These are phyloP conservation scores for Aplodontia rufa DNA, from an alignment of 2,113 vertebrate species.

Conservation along the genomic window DNA sequence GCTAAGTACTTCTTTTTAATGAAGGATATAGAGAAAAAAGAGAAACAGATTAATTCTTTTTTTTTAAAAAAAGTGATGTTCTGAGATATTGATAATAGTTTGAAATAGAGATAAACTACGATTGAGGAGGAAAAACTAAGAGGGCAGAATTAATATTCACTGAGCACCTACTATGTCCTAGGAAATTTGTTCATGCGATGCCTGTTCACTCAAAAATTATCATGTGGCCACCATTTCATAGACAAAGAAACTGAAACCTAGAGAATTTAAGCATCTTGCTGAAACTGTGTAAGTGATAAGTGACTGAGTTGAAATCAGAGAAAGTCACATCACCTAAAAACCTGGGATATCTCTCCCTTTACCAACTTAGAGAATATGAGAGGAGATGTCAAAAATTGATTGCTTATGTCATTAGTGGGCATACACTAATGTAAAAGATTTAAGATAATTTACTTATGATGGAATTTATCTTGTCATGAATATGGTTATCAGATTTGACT, in stretches of 20 bases:
- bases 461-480: background rate
- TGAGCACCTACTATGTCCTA: background rate
- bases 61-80: background rate
- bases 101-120: background rate
- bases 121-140: background rate
- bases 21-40: background rate
- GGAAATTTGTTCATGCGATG: background rate
- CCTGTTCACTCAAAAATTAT: background rate
- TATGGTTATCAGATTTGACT: background rate
- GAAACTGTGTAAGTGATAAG: background rate
- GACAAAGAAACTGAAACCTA: background rate
- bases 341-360: background rate
- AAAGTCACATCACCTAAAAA: background rate
- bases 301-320: background rate
- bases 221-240: background rate
- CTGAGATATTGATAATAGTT: background rate
- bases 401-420: background rate
- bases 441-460: background rate
- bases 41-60: background rate
- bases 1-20: constrained; percentile 47
- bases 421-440: background rate
- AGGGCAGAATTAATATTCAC: background rate
- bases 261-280: background rate
- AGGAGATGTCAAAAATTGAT: background rate
- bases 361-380: background rate